Evolutionary conservation across 2,113 vertebrate genomes (phyloP).

Genomic region (Forbesichthys papilliferus): DNA sequence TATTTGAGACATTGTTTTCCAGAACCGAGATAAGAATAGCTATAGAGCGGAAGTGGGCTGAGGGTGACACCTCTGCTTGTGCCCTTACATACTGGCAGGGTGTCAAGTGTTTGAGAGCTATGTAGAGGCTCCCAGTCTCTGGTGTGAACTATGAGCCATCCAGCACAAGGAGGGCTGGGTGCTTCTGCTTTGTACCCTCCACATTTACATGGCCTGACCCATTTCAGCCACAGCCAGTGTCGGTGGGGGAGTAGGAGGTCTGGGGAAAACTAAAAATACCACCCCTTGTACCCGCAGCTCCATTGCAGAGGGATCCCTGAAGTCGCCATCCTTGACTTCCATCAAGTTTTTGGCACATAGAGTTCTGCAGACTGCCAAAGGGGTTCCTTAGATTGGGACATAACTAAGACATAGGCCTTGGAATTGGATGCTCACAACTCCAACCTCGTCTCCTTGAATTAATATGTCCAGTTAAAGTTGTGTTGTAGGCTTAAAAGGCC

Average conservation of each 20-base stretch:
- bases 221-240: conserved; percentile 66
- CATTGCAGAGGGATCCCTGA: conserved; percentile 79
- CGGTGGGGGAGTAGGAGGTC: conserved; percentile 65
- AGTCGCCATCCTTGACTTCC: conserved; percentile 72
- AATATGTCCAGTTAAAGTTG: conserved; percentile 8
- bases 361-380: conserved; percentile 65
- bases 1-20: conserved; percentile 6
- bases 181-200: conserved; percentile 73
- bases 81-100: conserved; percentile 47
- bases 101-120: conserved; percentile 41
- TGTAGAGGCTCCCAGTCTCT: conserved; percentile 44
- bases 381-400: conserved; percentile 66
- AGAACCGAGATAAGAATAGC: conserved; percentile 22
- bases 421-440: conserved; percentile 23
- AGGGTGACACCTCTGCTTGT: conserved; percentile 46
- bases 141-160: conserved; percentile 55
- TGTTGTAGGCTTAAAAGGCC: conserved; percentile 32
- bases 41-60: conserved; percentile 29
- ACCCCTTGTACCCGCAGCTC: conserved; percentile 64
- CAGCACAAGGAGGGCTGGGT: conserved; percentile 59
- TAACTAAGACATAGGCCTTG: conserved; percentile 44
- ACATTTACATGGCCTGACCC: conserved; percentile 77
- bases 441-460: conserved; percentile 19
- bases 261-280: conserved; percentile 79
- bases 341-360: conserved; percentile 67